Base-by-base conservation (phyloP, 2,113 vertebrate species). In the Myiagra hebetior region DNA sequence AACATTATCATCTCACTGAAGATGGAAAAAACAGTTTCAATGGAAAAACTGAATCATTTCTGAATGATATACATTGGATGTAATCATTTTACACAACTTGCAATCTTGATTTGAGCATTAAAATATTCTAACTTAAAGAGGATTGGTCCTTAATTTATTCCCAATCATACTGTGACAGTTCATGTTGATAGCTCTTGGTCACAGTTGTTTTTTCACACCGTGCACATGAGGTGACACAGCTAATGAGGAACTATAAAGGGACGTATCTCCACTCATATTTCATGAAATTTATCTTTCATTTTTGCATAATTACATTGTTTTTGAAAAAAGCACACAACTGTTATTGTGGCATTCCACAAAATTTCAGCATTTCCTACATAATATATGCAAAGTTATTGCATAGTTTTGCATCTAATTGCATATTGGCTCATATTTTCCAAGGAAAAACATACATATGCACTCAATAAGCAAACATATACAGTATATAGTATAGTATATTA, bases 211-310 rank as follows among this genome's bases (percentile, higher is more conserved):
- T 15, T 41, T 83, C 39, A 68, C 37, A 53, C 15, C 1, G 1
- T 14, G n/a, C 23, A 52, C 27, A n/a, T 0, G 0, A 74, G 7
- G 15, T 9, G 3, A 77, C 23, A 81, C 11, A 41, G n/a, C 31
- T 64, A 72, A 72, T 6, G 8, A 10, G 57, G 74, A 78, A 44
- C 6, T n/a, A 33, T 24, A 68, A 50, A 30, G 7, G 15, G 4
- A 78, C 85, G 8, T 50, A 60, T 35, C 20, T 65, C n/a, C 11
- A 60, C 5, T 60, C 7, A 17, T 4, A 82, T 42, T 63, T 21
- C 1, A 39, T 42, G 0, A 53, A 41, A 50, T 64, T 39, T 42
- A 9, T 52, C 23, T 70, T 85, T 72, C 6, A 28, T 60, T 70
- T 87, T 88, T 73, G 23, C 12, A 26, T 55, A 76, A 76, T n/a